Percentiles rank a stretch among this genome's conserved stretches.
These are phyloP conservation scores for Penaeus monodon DNA, from an alignment of 2,888 invertebrate species.

Conservation along the genomic window DNA sequence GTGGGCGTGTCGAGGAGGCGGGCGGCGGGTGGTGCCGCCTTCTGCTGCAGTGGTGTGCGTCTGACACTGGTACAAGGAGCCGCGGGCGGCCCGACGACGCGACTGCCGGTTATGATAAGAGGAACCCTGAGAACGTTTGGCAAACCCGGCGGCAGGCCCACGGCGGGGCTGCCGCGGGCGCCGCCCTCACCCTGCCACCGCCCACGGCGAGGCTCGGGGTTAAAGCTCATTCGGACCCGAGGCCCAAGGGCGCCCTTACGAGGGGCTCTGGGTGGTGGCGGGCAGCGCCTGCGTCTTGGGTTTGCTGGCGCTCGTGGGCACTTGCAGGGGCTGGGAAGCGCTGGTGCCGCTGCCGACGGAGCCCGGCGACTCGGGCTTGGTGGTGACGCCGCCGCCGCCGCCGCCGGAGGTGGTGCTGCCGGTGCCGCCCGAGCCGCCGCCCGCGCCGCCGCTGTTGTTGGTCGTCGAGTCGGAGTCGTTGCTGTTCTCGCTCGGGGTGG, in stretches of 20 bases:
- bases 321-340: conserved; percentile 47
- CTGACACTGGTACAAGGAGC: background rate
- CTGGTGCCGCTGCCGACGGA: conserved; percentile 21
- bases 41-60: no score
- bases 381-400: conserved; percentile 26
- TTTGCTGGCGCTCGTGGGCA: conserved; percentile 38
- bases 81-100: conserved; percentile 14
- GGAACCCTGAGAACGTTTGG: conserved; percentile 46
- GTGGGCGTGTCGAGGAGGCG: no score
- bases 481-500: conserved; percentile 66
- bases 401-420: conserved; percentile 27
- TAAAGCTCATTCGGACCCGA: conserved; percentile 50
- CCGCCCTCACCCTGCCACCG: conserved; percentile 24
- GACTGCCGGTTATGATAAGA: conserved; percentile 43
- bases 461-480: conserved; percentile 63
- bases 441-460: conserved; percentile 44
- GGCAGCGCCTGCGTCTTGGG: conserved; percentile 64
- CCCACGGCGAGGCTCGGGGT: conserved; percentile 29
- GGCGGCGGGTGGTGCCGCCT: no score
- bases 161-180: conserved; percentile 14
- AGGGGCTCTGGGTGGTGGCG: conserved; percentile 63
- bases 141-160: conserved; percentile 25
- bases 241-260: conserved; percentile 53
- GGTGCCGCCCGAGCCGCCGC: conserved; percentile 21
- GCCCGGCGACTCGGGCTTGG: conserved; percentile 56